Conservation (phyloP, 2,797 vertebrate species). For the Botia kubotai region DNA sequence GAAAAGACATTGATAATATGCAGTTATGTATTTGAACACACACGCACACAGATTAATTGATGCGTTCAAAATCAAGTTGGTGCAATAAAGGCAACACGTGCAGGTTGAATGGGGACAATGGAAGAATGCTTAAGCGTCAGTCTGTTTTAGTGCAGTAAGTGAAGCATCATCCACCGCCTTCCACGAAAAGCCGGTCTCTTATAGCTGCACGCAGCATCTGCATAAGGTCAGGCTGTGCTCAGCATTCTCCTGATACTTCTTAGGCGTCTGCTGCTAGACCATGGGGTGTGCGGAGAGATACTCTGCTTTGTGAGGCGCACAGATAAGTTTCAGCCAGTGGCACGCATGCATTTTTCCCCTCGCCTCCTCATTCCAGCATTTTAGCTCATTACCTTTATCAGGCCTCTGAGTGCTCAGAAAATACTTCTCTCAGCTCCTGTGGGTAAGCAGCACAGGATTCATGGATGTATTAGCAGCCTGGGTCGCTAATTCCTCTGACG, state of each 20-base stretch:
- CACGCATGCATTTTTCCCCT: conserved; percentile 41
- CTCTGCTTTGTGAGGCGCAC: conserved; percentile 56
- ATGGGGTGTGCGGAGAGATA: conserved; percentile 47
- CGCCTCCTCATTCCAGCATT: conserved; percentile 49
- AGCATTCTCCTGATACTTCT: conserved; percentile 49
- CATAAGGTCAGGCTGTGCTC: conserved; percentile 53
- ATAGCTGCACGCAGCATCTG: conserved; percentile 51
- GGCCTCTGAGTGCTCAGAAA: conserved; percentile 51
- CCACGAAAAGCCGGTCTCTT: conserved; percentile 49
- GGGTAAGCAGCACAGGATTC: conserved; percentile 30
- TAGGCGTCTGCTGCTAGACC: conserved; percentile 47
- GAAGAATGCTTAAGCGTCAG: neutral
- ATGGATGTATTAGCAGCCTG: conserved; percentile 26
- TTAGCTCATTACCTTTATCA: conserved; percentile 64
- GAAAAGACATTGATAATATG: no score
- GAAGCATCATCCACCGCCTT: conserved; percentile 41
- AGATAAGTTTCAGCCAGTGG: conserved; percentile 60
- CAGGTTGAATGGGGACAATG: neutral
- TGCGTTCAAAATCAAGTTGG: neutral
- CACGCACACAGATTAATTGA: neutral
- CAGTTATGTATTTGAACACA: neutral
- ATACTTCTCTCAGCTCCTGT: conserved; percentile 47
- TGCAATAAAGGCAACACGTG: neutral
- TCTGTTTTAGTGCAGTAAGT: conserved; percentile 17
- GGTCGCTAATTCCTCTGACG: conserved; percentile 32